A percentile compares a stretch with the other conserved stretches of the same genome.
Evolutionary conservation across 2,888 invertebrate genomes (phyloP).

Genomic region (Eudemis profundana): DNA sequence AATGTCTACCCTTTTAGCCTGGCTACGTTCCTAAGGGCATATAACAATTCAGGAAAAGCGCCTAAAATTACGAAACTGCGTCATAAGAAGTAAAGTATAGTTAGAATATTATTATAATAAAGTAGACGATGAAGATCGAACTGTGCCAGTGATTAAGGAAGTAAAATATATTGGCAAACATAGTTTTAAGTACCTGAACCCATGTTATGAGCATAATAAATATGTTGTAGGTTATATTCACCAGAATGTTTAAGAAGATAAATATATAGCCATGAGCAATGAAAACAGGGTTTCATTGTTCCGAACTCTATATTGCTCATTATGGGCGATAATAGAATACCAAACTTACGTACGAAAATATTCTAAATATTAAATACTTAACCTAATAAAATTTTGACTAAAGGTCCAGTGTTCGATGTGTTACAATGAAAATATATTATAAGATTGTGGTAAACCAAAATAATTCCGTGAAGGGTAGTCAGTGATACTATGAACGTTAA

Average conservation of each 20-base stretch:
- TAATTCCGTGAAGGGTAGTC: conserved; percentile 31
- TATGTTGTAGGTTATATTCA: conserved; percentile 26
- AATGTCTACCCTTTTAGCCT: not conserved
- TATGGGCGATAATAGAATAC: conserved; percentile 55
- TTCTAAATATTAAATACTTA: conserved; percentile 77
- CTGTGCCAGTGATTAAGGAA: conserved; percentile 62
- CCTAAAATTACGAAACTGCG: conserved; percentile 9
- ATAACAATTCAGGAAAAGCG: conserved; percentile 17
- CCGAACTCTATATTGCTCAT: no score
- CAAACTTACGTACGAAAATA: conserved; percentile 66
- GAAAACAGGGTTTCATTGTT: no score
- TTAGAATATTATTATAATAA: conserved; percentile 47
- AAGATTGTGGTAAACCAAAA: conserved; percentile 30
- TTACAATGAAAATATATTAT: conserved; percentile 49
- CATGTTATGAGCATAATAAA: conserved; percentile 40
- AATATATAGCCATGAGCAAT: no score
- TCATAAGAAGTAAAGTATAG: conserved; percentile 7
- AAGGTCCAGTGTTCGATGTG: conserved; percentile 80
- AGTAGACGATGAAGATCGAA: conserved; percentile 49
- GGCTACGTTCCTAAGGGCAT: not conserved
- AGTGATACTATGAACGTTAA: conserved; percentile 13
- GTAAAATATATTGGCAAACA: conserved; percentile 44
- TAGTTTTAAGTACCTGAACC: conserved; percentile 45
- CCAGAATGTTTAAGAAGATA: conserved; percentile 50
- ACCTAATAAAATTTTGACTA: conserved; percentile 80